Percentiles rank a stretch among this genome's conserved stretches.
phyloP scores from a whole-genome alignment of 2,797 vertebrate species.

The Gastrophryne carolinensis region DNA sequence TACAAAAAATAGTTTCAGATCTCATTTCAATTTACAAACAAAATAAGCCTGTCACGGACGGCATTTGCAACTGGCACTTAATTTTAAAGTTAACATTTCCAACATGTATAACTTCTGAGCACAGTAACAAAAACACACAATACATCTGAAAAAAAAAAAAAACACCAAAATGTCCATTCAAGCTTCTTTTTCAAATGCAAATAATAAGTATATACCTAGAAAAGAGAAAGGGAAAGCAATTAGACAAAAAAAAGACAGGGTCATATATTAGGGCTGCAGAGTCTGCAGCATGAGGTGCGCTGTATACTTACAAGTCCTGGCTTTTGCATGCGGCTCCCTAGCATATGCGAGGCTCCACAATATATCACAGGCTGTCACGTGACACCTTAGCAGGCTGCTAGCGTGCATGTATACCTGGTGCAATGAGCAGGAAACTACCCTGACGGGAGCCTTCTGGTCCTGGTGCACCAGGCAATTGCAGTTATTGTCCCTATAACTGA shows the following conservation, averaged over 20 bases:
- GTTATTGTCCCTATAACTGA: too few species aligned
- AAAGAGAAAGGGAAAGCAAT: constrained; percentile 29
- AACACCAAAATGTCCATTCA: constrained; percentile 53
- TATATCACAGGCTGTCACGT: too few species aligned
- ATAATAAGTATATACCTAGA: constrained; percentile 92
- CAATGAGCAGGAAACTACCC: too few species aligned
- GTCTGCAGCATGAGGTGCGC: too few species aligned
- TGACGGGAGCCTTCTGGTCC: too few species aligned
- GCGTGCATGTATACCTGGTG: too few species aligned
- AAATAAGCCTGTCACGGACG: constrained; percentile 70
- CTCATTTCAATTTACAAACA: background rate
- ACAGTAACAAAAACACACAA: constrained; percentile 59
- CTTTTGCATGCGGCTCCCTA: too few species aligned
- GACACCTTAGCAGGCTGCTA: too few species aligned
- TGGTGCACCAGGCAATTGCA: too few species aligned
- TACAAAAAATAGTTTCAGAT: constrained; percentile 48
- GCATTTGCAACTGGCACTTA: constrained; percentile 55
- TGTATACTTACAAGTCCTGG: too few species aligned
- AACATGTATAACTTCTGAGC: constrained; percentile 58
- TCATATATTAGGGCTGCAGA: too few species aligned
- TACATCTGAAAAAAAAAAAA: constrained; percentile 17
- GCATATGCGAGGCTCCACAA: too few species aligned
- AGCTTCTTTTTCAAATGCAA: constrained; percentile 89
- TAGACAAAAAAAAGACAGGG: background rate
- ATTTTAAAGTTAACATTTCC: constrained; percentile 59